phyloP scores from a whole-genome alignment of 2,888 invertebrate species.

The Hirtodrosophila trivittata region DNA sequence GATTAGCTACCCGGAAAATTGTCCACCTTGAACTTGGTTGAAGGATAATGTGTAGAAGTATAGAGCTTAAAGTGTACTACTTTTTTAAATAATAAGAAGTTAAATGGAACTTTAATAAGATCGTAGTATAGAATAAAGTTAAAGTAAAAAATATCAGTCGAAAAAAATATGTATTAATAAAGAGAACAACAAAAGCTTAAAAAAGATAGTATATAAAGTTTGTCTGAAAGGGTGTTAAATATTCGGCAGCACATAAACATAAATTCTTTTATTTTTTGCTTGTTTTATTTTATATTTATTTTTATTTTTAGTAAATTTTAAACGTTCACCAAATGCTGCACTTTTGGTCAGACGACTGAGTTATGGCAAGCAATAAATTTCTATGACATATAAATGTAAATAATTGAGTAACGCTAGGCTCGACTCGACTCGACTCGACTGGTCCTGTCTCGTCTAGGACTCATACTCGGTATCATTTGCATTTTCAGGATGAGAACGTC shows the following conservation, averaged over 20 bases:
- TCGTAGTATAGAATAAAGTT: no score
- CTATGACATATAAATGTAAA: conserved; percentile 81
- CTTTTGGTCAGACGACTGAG: conserved; percentile 67
- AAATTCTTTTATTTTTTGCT: conserved; percentile 3
- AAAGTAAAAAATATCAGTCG: no score
- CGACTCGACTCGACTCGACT: conserved; percentile 1
- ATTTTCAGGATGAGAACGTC: conserved; percentile 24
- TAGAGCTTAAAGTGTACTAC: no score
- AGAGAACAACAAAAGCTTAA: no score
- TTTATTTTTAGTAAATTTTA: conserved; percentile 59
- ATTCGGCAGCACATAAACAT: neutral
- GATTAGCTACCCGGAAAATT: no score
- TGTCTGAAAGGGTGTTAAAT: neutral
- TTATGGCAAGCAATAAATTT: conserved; percentile 80
- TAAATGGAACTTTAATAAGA: no score
- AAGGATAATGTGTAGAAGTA: no score
- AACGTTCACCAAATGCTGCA: conserved; percentile 55
- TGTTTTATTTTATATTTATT: conserved; percentile 33
- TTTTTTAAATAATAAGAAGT: no score
- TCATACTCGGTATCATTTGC: conserved; percentile 17
- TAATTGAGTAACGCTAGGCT: conserved; percentile 74
- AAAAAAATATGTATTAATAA: no score
- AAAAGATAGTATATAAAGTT: no score
- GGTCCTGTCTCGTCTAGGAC: neutral
- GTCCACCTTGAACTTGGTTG: no score